Percentiles rank a stretch among this genome's conserved stretches.
phyloP scores from a whole-genome alignment of 2,113 vertebrate genomes.

The Pachycephala philippinensis region DNA sequence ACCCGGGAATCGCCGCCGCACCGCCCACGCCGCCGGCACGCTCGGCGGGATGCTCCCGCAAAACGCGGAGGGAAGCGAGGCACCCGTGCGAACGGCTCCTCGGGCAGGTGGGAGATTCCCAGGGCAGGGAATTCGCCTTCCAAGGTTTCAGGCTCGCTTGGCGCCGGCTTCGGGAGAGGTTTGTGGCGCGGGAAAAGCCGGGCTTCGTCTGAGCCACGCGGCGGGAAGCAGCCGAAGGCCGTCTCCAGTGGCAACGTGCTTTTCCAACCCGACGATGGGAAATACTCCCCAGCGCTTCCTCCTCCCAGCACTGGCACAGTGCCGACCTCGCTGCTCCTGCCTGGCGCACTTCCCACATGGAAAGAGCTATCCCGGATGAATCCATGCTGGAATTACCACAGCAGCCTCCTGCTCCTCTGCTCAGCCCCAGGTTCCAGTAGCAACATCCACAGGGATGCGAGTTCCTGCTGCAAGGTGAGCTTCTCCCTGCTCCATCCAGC shows the following conservation, averaged over 20 bases:
- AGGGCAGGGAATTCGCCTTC: not conserved
- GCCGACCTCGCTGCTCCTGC: not conserved
- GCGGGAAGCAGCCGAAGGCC: not conserved
- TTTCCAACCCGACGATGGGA: not conserved
- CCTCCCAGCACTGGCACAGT: not conserved
- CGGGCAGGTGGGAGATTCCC: not conserved
- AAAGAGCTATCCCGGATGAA: not conserved
- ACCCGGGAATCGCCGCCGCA: not conserved
- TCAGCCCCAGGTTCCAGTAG: not conserved
- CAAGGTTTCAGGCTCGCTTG: not conserved
- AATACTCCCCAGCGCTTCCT: not conserved
- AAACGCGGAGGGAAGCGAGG: not conserved
- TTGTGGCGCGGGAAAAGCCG: fast-evolving
- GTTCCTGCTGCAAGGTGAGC: fast-evolving
- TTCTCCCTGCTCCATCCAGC: not conserved
- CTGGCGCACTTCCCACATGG: fast-evolving
- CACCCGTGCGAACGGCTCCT: fast-evolving
- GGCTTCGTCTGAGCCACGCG: not conserved
- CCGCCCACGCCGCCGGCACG: not conserved
- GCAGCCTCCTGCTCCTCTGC: not conserved
- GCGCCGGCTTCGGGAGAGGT: fast-evolving
- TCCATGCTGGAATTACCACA: not conserved
- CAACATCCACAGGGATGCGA: fast-evolving
- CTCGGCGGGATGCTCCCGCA: not conserved
- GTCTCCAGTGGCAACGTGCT: not conserved